Evolutionary conservation across 1,140 invertebrate genomes (phyloP).

Genomic region (Dendroctonus ponderosae): DNA sequence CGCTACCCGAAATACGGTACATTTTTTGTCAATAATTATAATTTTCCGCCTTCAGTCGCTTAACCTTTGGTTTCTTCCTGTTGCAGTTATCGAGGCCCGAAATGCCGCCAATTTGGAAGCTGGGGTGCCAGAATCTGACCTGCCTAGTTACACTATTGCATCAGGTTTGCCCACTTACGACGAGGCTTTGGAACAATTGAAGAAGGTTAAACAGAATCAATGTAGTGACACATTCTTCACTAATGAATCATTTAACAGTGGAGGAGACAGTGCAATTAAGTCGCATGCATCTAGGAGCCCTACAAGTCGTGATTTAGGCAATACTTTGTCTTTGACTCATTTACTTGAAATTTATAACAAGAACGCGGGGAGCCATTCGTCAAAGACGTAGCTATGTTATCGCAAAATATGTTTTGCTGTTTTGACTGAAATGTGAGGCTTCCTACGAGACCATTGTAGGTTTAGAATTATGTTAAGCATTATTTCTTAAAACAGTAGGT

Average conservation of each 20-base stretch:
- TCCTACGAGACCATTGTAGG: too few relatives aligned
- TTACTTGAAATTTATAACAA: conserved; percentile 46
- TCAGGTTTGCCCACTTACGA: conserved; percentile 63
- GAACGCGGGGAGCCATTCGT: neutral
- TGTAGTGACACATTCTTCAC: neutral
- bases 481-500: too few relatives aligned
- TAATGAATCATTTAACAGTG: conserved; percentile 1
- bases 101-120: conserved; percentile 28
- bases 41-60: too few relatives aligned
- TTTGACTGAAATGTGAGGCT: too few relatives aligned
- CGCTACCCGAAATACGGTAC: too few relatives aligned
- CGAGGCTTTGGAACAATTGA: conserved; percentile 59
- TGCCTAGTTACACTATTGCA: conserved; percentile 63
- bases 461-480: too few relatives aligned
- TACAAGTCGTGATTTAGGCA: conserved; percentile 9
- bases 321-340: conserved; percentile 46
- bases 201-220: conserved; percentile 43
- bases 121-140: conserved; percentile 50
- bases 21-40: too few relatives aligned
- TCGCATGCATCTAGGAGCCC: neutral
- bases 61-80: too few relatives aligned
- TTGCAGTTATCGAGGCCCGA: too few relatives aligned
- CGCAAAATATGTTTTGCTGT: too few relatives aligned
- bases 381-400: neutral
- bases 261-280: neutral